These are phyloP conservation scores for Rhaphigaster nebulosa DNA, from an alignment of 2,888 invertebrate genomes.

Conservation along the genomic window DNA sequence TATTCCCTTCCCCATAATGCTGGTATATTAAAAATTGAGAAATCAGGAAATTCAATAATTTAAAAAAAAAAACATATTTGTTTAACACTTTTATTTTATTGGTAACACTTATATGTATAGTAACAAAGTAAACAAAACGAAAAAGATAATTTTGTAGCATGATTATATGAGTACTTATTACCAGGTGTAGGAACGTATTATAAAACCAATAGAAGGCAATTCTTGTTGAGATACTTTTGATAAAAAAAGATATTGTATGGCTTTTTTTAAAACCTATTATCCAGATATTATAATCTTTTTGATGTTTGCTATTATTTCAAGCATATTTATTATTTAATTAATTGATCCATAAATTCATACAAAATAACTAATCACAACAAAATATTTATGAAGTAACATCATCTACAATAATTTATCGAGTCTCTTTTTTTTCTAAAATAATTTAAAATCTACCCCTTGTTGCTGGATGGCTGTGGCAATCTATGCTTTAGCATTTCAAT, in stretches of 20 bases:
- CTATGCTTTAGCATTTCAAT: slow-evolving; percentile 86
- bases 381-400: neutral
- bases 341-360: neutral
- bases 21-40: too few species aligned
- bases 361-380: neutral
- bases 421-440: slow-evolving; percentile 65
- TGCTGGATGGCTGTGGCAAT: slow-evolving; percentile 82
- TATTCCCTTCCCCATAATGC: too few species aligned
- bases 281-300: too few species aligned
- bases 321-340: neutral
- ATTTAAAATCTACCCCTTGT: neutral
- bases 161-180: too few species aligned
- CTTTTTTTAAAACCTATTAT: neutral
- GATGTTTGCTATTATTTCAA: neutral
- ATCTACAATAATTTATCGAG: neutral
- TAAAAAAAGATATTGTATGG: neutral
- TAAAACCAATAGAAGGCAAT: neutral
- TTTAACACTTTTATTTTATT: too few species aligned
- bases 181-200: too few species aligned
- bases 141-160: neutral
- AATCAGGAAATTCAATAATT: too few species aligned
- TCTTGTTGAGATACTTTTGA: neutral
- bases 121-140: too few species aligned
- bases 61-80: too few species aligned
- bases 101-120: too few species aligned